phyloP scores from a whole-genome alignment of 1,140 invertebrate species.

The Neodiprion virginianus region DNA sequence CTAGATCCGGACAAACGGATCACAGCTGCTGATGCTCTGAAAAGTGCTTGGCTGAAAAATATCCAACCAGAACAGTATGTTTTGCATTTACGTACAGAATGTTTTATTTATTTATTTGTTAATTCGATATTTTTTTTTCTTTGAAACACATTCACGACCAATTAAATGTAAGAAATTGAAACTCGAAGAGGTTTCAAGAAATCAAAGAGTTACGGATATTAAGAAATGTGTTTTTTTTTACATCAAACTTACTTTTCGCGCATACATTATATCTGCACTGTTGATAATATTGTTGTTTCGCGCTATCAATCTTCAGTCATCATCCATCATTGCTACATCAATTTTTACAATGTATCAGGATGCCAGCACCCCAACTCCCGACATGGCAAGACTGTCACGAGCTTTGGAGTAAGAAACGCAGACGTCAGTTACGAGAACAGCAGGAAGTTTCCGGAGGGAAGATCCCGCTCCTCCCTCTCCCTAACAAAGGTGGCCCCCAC shows the following conservation, averaged over 20 bases:
- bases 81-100: conserved; percentile 24
- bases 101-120: no score
- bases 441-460: conserved; percentile 64
- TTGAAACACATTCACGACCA: not conserved
- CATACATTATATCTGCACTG: no score
- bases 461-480: conserved; percentile 45
- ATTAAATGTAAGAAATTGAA: no score
- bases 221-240: no score
- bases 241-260: no score
- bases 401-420: conserved; percentile 95
- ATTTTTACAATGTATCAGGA: conserved; percentile 63
- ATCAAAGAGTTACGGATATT: no score
- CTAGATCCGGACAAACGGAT: conserved; percentile 94
- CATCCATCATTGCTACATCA: not conserved
- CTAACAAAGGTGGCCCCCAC: conserved; percentile 51
- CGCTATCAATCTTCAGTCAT: not conserved
- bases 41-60: conserved; percentile 93
- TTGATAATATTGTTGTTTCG: no score
- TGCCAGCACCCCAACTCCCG: conserved; percentile 84
- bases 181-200: no score
- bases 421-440: conserved; percentile 80
- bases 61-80: conserved; percentile 90
- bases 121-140: not conserved
- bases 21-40: conserved; percentile 92
- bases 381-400: conserved; percentile 99